Percentiles rank a stretch among this genome's conserved stretches.
Conservation (phyloP, 64 coral and sea anemone species). For the Orbicella faveolata region DNA sequence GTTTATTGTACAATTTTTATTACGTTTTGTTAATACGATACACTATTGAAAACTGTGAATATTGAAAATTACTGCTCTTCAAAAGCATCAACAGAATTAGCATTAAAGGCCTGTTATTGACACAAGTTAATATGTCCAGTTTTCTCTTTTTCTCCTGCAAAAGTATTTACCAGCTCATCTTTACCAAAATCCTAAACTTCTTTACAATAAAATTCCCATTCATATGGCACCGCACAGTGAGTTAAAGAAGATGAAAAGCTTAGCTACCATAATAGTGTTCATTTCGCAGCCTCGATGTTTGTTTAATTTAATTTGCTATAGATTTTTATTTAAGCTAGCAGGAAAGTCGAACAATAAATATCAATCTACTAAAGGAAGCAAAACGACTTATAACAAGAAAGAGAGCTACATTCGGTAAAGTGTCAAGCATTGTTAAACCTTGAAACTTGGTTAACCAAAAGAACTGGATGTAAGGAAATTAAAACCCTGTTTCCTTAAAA, state of each 20-base stretch:
- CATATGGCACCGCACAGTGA: neutral
- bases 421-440: neutral
- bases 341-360: neutral
- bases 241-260: neutral
- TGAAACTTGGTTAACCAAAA: neutral
- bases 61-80: neutral
- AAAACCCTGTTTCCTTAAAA: neutral
- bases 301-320: neutral
- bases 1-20: neutral
- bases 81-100: neutral
- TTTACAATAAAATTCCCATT: neutral
- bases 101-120: neutral
- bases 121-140: neutral
- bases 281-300: neutral
- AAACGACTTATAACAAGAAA: neutral
- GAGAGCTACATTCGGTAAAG: neutral
- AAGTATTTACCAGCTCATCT: too few relatives aligned
- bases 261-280: neutral
- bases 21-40: neutral
- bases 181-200: too few relatives aligned
- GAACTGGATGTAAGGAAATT: neutral
- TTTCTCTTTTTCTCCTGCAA: too few relatives aligned
- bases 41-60: neutral
- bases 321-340: conserved; percentile 6
- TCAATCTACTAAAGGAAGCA: neutral